Base-by-base conservation (phyloP, 2,797 vertebrate genomes). In the Linurgus olivaceus region DNA sequence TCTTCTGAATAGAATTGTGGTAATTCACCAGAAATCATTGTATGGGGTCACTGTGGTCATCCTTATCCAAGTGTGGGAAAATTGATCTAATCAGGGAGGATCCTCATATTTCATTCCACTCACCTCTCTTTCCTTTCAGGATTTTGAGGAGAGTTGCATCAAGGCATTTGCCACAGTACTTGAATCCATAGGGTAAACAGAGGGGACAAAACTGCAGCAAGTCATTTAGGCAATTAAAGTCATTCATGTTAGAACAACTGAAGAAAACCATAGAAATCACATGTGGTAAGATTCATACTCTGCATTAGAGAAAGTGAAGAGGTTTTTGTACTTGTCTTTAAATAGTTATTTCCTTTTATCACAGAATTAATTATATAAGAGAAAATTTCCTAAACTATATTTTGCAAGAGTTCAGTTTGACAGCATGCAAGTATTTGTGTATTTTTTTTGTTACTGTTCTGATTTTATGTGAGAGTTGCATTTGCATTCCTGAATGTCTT, bases 21-120 rank as follows among this genome's bases (percentile, higher is more conserved):
- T 95, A 63, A 83, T 90, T 95, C 88, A 84, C 51, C 25, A 90
- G 45, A 54, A 96, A 83, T 91, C 73, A 72, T 72, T 84, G 48
- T 86, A 35, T 89, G 54, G 33, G 18, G 71, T 94, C 93, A 72
- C 88, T 97, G 55, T 83, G 23, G 75, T 96, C 92, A 93, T 95
- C 38, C 70, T 33, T 95, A 26, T 94, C 59, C 76, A 88, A 92
- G 50, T 65, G 9, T 75, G 86, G 47, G 89, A 79, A 82, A 61
- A 84, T 35, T 48, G 78, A 72, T 91, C n/a, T 65, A 62, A 52
- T 90, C 0, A 0, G 33, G 23, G 63, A 95, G 59, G 88, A 45
- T 94, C 94, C 82, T 96, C 4, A 1, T 91, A n/a, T 50, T 87
- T 47, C 40, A 8, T 67, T 85, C 35, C 38, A n/a, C n/a, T 68